Percentiles rank a stretch among this genome's conserved stretches.
Evolutionary conservation across 92 coral and sea anemone species (phyloP).

Genomic region (Siderastrea radians): DNA sequence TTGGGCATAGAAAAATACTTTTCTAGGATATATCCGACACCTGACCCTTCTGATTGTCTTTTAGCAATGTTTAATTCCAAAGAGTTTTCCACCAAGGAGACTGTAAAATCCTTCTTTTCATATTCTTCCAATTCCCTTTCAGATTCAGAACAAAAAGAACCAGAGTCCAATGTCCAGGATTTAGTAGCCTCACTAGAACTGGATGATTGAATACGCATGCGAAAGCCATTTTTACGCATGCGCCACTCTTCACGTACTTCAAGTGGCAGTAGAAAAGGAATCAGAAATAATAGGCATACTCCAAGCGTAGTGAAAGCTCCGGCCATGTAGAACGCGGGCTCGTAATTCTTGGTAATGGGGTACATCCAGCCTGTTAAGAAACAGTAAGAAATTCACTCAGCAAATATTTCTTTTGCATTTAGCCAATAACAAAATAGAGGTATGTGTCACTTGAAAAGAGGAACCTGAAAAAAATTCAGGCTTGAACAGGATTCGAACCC

Average conservation of each 20-base stretch:
- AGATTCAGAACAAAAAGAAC: conserved; percentile 33
- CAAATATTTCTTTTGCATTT: neutral
- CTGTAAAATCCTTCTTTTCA: conserved; percentile 27
- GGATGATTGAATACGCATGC: conserved; percentile 47
- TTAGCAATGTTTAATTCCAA: neutral
- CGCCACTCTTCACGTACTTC: conserved; percentile 72
- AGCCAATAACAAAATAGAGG: neutral
- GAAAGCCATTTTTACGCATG: conserved; percentile 58
- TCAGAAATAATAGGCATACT: conserved; percentile 78
- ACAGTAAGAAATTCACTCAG: neutral
- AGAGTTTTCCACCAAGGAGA: neutral
- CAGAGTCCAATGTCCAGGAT: conserved; percentile 67
- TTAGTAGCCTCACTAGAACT: conserved; percentile 48
- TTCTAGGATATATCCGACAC: conserved; percentile 53
- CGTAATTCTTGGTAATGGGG: conserved; percentile 61
- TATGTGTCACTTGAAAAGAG: too few relatives aligned
- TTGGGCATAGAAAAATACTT: conserved; percentile 84
- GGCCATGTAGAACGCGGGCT: conserved; percentile 89
- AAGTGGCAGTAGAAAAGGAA: conserved; percentile 81
- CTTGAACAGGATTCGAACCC: too few relatives aligned
- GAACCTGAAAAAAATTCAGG: too few relatives aligned
- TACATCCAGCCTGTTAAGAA: conserved; percentile 81
- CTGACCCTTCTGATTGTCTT: conserved; percentile 10
- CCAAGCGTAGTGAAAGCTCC: conserved; percentile 84
- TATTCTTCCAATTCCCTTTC: conserved; percentile 18